phyloP scores from a whole-genome alignment of 2,888 invertebrate genomes.

The Noctua janthe region DNA sequence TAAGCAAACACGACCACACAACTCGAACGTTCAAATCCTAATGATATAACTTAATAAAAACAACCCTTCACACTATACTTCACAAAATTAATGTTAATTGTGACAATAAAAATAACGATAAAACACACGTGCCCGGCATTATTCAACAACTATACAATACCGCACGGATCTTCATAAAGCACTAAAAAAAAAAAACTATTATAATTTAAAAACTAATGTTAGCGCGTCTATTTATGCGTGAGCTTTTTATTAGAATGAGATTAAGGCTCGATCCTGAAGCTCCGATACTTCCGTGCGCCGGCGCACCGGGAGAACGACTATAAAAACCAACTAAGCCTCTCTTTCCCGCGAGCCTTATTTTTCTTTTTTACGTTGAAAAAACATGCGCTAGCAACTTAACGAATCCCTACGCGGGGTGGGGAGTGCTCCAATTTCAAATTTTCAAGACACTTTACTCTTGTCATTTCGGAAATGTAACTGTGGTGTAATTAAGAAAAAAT shows the following conservation, averaged over 20 bases:
- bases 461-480: slow-evolving; percentile 80
- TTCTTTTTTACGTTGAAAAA: slow-evolving; percentile 83
- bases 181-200: slow-evolving; percentile 81
- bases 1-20: slow-evolving; percentile 86
- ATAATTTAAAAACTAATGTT: slow-evolving; percentile 82
- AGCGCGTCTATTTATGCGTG: slow-evolving; percentile 88
- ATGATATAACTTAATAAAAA: slow-evolving; percentile 87
- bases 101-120: slow-evolving; percentile 86
- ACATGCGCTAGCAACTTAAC: slow-evolving; percentile 82
- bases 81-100: slow-evolving; percentile 86
- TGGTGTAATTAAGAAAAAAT: slow-evolving; percentile 77
- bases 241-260: slow-evolving; percentile 90
- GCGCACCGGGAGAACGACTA: slow-evolving; percentile 89
- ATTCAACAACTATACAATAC: slow-evolving; percentile 83
- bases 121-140: slow-evolving; percentile 87
- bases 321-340: slow-evolving; percentile 89
- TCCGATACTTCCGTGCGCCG: slow-evolving; percentile 88
- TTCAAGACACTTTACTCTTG: slow-evolving; percentile 78
- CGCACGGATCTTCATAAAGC: slow-evolving; percentile 75
- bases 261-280: slow-evolving; percentile 88
- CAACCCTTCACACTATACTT: slow-evolving; percentile 86
- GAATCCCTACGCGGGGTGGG: slow-evolving; percentile 79
- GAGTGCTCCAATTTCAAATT: slow-evolving; percentile 80
- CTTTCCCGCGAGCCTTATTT: slow-evolving; percentile 87
- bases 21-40: slow-evolving; percentile 80